Conservation (phyloP, 2,113 vertebrate species). For the Eurystomus gularis region DNA sequence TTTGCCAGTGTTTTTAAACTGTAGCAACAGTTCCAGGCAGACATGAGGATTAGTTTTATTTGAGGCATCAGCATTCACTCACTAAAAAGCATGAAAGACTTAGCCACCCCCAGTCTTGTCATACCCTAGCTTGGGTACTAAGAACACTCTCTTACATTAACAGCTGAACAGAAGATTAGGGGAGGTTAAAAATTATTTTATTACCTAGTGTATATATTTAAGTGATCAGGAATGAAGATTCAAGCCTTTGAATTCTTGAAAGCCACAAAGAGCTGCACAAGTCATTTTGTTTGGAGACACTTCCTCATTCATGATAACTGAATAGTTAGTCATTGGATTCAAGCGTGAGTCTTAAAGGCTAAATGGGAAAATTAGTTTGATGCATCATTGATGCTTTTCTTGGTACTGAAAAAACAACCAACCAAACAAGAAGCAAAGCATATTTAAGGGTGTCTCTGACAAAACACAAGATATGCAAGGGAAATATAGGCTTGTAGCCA, state of each 20-base stretch:
- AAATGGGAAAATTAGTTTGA: neutral
- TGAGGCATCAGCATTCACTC: neutral
- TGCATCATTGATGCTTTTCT: neutral
- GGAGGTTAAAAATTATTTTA: neutral
- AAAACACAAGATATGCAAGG: neutral
- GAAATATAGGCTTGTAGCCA: neutral
- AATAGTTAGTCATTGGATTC: neutral
- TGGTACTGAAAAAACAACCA: neutral
- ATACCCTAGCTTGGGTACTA: neutral
- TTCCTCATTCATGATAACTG: neutral
- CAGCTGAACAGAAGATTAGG: neutral
- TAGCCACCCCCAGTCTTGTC: neutral
- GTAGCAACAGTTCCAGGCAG: neutral
- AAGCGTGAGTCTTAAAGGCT: neutral
- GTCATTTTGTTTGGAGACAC: neutral
- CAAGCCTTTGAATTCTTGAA: neutral
- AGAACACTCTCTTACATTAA: neutral
- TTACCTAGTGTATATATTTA: neutral
- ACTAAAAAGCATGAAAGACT: neutral
- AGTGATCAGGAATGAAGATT: constrained; percentile 14
- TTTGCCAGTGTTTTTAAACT: neutral
- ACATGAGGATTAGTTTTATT: neutral
- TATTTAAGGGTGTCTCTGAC: neutral
- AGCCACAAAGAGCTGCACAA: neutral
- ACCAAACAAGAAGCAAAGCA: neutral